phyloP scores from a whole-genome alignment of 2,888 invertebrate genomes.

The Spisula subtruncata region DNA sequence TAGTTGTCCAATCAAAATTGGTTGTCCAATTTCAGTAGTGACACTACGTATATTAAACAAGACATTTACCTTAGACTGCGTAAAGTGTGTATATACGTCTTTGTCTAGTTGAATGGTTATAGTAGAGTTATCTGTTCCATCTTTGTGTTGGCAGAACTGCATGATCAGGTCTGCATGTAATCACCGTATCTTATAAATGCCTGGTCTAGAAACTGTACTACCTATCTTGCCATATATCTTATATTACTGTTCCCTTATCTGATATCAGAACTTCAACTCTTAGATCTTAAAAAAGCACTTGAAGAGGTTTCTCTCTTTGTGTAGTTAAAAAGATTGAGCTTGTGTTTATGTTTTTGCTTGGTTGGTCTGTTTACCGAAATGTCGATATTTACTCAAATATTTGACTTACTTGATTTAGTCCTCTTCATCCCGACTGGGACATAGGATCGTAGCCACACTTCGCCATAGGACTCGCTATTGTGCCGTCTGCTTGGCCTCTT shows the following conservation, averaged over 20 bases:
- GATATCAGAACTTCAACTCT: neutral
- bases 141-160: slow-evolving; percentile 28
- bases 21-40: no score
- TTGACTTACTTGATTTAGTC: no score
- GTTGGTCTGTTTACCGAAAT: neutral
- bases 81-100: neutral
- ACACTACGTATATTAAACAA: no score
- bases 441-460: no score
- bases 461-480: no score
- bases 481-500: no score
- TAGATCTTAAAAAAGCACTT: neutral
- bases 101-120: slow-evolving; percentile 37
- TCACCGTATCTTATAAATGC: slow-evolving; percentile 40
- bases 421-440: no score
- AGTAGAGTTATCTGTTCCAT: slow-evolving; percentile 21
- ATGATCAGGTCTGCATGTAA: slow-evolving; percentile 27
- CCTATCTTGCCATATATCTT: slow-evolving; percentile 35
- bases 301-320: neutral
- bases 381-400: no score
- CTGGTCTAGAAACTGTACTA: slow-evolving; percentile 19
- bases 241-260: slow-evolving; percentile 8
- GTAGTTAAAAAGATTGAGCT: neutral
- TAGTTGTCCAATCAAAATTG: no score
- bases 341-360: neutral
- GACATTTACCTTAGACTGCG: neutral